phyloP scores from a whole-genome alignment of 2,797 vertebrate genomes.

The Zonotrichia albicollis region DNA sequence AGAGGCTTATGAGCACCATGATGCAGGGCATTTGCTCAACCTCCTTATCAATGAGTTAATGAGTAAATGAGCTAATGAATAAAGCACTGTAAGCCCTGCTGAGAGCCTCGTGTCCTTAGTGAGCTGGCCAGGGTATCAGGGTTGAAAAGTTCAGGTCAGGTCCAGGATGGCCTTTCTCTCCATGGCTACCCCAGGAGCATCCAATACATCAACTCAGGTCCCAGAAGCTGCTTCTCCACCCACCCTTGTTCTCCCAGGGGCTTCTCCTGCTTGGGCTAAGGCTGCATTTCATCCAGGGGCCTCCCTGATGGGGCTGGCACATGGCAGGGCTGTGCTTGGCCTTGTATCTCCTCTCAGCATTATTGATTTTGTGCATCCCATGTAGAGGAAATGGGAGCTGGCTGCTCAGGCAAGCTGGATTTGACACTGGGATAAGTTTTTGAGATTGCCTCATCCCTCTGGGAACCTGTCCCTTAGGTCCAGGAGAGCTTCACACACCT shows the following conservation, averaged over 20 bases:
- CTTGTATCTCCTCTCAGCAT: neutral
- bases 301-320: neutral
- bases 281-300: neutral
- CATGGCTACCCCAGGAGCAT: neutral
- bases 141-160: neutral
- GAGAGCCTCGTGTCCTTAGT: neutral
- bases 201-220: neutral
- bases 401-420: neutral
- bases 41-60: neutral
- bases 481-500: neutral
- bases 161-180: neutral
- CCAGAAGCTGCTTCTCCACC: neutral
- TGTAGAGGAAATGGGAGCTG: neutral
- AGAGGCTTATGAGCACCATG: fast-evolving
- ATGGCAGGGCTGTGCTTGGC: fast-evolving
- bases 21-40: neutral
- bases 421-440: neutral
- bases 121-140: neutral
- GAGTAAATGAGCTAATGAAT: constrained; percentile 18
- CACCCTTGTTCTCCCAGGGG: neutral
- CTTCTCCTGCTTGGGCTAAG: neutral
- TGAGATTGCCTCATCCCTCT: neutral
- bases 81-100: neutral
- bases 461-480: neutral
- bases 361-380: neutral